Base-by-base conservation (phyloP, 35 echinoderm and acorn worm genomes). In the Apostichopus japonicus region DNA sequence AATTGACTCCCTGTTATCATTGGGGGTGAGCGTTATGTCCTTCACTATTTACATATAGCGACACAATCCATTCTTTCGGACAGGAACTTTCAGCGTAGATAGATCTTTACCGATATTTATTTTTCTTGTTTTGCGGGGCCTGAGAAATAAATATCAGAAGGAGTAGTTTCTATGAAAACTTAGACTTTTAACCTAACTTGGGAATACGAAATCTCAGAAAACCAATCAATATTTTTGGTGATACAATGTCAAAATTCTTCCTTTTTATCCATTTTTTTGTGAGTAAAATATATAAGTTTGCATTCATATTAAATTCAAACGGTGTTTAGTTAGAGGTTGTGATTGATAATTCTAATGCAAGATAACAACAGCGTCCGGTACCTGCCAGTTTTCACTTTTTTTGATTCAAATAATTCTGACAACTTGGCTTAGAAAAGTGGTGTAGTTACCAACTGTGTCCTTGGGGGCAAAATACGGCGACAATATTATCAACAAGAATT, bases 401-500 rank as follows among this genome's bases (percentile, higher is more conserved):
- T 75, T 75, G 6, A 21, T 7, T 75, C 13, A 19, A 75, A 75
- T 23, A 75, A 75, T 75, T 7, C 71, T 75, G 71, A 75, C 13
- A 75, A 23, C 21, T 75, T 75, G 11, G 17, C 17, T 21, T 67
- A 19, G 63, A 10, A 19, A 15, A 15, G 11, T 19, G 63, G 11
- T 11, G 63, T 67, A 67, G 19, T 67, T 19, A 6, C n/a, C 17
- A 75, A 75, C 4, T 75, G 71, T 75, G 27, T 83, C 79, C 79
- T 83, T 83, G 33, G 79, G 79, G 79, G 33, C 11, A 52, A 83
- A 53, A 54, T 54, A 83, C 17, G 79, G 79, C 79, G 79, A 83
- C 79, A 83, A 83, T n/a, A 55, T 56, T 83, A 83, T 83, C 79
- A 83, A 83, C 44, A 53, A 17, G 55, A 83, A 83, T 83, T 83